Evolutionary conservation across 2,888 invertebrate species (phyloP).

Genomic region (Syrphus vitripennis): DNA sequence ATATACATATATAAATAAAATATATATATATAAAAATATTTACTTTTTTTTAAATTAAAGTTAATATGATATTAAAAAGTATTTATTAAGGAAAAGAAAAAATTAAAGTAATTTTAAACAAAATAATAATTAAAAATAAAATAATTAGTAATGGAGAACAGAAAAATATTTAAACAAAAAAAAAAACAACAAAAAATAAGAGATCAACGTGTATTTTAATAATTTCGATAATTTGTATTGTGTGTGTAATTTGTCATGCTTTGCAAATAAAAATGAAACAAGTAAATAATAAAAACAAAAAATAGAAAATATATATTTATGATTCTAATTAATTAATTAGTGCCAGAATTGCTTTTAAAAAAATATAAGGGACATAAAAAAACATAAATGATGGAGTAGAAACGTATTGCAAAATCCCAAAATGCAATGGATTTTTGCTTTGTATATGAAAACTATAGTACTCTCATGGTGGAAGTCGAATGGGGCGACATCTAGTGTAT

Average conservation of each 20-base stretch:
- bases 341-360: too few relatives aligned
- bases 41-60: slow-evolving; percentile 49
- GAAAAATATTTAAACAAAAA: slow-evolving; percentile 1
- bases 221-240: slow-evolving; percentile 61
- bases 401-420: too few relatives aligned
- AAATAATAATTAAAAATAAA: background rate
- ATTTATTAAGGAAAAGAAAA: slow-evolving; percentile 38
- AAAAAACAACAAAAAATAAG: too few relatives aligned
- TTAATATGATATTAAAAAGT: slow-evolving; percentile 41
- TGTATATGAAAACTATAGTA: too few relatives aligned
- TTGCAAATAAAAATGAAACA: slow-evolving; percentile 68
- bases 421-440: too few relatives aligned
- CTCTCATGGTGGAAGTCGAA: too few relatives aligned
- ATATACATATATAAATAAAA: background rate
- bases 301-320: background rate
- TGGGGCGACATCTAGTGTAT: too few relatives aligned
- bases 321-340: too few relatives aligned
- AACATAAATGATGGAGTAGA: too few relatives aligned
- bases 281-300: slow-evolving; percentile 4
- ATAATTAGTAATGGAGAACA: background rate
- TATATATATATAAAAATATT: slow-evolving; percentile 23
- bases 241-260: slow-evolving; percentile 70
- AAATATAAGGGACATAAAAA: too few relatives aligned
- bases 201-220: slow-evolving; percentile 67
- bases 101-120: slow-evolving; percentile 23